Base-by-base conservation (phyloP, 2,888 invertebrate genomes). In the Parascotia fuliginaria region DNA sequence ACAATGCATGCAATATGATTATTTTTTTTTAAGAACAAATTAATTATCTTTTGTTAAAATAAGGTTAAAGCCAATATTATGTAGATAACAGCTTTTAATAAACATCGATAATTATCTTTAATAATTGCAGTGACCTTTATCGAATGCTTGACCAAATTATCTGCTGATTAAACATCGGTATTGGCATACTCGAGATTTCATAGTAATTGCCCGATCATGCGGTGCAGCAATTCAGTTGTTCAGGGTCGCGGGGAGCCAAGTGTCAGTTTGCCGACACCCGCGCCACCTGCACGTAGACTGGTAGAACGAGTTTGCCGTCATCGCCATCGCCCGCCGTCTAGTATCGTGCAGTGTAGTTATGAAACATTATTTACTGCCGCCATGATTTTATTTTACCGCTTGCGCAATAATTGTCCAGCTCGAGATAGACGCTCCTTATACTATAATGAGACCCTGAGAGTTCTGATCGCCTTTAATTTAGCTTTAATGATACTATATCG, bases 381-480 rank as follows among this genome's bases (percentile, higher is more conserved):
- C 73, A 77, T 79, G 72, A 81, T 83, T 85, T 83, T 81, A 79
- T 83, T 82, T 80, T 77, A 83, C 71, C 68, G 70, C 79, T 87
- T 88, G 79, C 79, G 83, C 77, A 87, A 85, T 83, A 68, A 77
- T 77, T 76, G 71, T 62, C 57, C 44, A 65, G 76, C 75, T 73
- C 48, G 24, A 4, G 24, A 24, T 9, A 7, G 5, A n/a, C 24
- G 47, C 56, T 55, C 42, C 58, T 42, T 55, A 11, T 6, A n/a
- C 33, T 22, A 22, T 67, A 51, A 62, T 56, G 44, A 54, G 36
- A 55, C 42, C 29, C 27, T 33, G 31, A 31, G 7, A 40, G 38
- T 27, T 45, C 44, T 42, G 28, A 53, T 52, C 22, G 28, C 13
- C 50, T 41, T 56, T 63, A 50, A 63, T 67, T 50, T 60, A 48